phyloP scores from a whole-genome alignment of 2,797 vertebrate genomes.

The Siniperca undulata region DNA sequence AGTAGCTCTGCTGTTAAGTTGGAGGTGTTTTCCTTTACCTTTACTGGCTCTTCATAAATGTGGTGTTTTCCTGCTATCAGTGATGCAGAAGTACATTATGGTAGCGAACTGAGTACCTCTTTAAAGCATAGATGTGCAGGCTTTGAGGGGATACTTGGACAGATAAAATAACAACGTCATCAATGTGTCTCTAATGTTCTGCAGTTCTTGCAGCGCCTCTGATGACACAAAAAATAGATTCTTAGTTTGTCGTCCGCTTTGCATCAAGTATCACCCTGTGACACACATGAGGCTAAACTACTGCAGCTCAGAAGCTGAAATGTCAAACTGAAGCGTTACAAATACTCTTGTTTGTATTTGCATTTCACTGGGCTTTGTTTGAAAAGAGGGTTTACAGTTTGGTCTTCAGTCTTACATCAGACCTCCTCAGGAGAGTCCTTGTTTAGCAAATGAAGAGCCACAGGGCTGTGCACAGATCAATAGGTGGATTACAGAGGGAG shows the following conservation, averaged over 20 bases:
- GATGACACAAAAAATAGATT: neutral
- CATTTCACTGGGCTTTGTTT: conserved; percentile 70
- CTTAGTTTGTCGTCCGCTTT: neutral
- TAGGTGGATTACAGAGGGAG: conserved; percentile 48
- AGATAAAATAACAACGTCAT: neutral
- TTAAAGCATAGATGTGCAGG: neutral
- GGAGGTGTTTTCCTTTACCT: conserved; percentile 26
- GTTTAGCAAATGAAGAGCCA: conserved; percentile 61
- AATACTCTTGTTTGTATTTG: conserved; percentile 66
- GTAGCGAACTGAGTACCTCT: neutral
- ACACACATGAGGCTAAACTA: neutral
- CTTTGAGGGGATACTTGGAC: neutral
- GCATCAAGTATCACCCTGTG: neutral
- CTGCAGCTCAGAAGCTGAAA: neutral
- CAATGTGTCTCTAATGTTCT: neutral
- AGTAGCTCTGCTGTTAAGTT: conserved; percentile 35
- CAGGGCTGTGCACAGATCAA: conserved; percentile 48
- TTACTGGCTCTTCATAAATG: conserved; percentile 27
- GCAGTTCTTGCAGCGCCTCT: neutral
- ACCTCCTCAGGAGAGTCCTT: conserved; percentile 56
- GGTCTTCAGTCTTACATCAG: conserved; percentile 34
- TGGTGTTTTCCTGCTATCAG: conserved; percentile 11
- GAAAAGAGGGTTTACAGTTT: conserved; percentile 29
- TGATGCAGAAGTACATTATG: neutral
- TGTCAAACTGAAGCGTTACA: conserved; percentile 39